Percentiles rank a stretch among this genome's conserved stretches.
These are phyloP conservation scores for Molorchus minor DNA, from an alignment of 2,888 invertebrate species.

Conservation along the genomic window DNA sequence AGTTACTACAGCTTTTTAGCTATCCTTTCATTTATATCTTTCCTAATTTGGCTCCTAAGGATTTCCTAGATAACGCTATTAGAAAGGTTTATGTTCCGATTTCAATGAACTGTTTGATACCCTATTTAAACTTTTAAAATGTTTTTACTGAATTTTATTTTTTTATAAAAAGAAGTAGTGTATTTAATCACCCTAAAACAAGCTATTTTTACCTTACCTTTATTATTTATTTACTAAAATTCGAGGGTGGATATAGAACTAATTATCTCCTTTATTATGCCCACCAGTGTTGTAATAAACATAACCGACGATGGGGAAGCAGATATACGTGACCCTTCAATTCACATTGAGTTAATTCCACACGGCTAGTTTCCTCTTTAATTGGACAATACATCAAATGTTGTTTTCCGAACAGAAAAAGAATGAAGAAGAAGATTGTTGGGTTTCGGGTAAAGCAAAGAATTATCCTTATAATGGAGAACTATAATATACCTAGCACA, in stretches of 20 bases:
- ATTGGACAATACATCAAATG: constrained; percentile 41
- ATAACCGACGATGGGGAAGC: constrained; percentile 46
- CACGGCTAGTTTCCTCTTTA: constrained; percentile 44
- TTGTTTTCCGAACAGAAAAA: constrained; percentile 25
- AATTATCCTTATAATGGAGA: constrained; percentile 40
- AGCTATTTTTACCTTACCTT: neutral
- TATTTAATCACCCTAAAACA: too few relatives aligned
- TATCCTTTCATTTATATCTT: constrained; percentile 44
- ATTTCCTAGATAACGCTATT: neutral
- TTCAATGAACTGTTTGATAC: neutral
- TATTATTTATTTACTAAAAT: constrained; percentile 30
- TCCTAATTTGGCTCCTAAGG: constrained; percentile 4
- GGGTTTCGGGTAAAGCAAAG: constrained; percentile 32
- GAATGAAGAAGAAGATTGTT: constrained; percentile 35
- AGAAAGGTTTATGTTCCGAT: neutral
- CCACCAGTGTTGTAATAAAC: constrained; percentile 52
- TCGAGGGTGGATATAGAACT: constrained; percentile 40
- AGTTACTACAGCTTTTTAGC: constrained; percentile 49
- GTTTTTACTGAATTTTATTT: too few relatives aligned
- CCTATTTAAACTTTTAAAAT: too few relatives aligned
- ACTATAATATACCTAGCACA: constrained; percentile 30
- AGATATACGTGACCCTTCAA: constrained; percentile 45
- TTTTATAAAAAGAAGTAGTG: too few relatives aligned
- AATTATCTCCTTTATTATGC: constrained; percentile 47
- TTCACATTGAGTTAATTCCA: constrained; percentile 35